Evolutionary conservation across 2,888 invertebrate species (phyloP), one percentile per base, ranked within the genome.

Genomic region (Dioctria rufipes): DNA sequence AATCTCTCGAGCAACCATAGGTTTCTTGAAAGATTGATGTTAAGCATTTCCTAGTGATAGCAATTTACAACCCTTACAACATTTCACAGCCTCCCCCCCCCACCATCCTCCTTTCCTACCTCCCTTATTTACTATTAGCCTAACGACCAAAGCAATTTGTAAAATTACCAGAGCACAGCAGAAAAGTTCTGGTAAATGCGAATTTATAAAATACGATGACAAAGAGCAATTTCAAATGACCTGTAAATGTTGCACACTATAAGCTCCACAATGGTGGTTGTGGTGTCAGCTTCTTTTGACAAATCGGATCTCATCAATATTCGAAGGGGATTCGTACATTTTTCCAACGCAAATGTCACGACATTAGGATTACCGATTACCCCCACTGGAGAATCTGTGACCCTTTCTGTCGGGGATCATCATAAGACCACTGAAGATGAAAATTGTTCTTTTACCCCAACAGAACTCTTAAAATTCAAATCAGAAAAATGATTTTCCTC

Each of bases 231-330:
- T 11, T 54, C 11, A 54, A 54, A 54, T 54, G 54, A 54, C n/a
- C 54, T n/a, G 54, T 54, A 54, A 54, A 54, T 54, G 54, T 11
- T 54, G 54, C 54, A 54, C 25, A 25, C 25, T 25, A 25, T 25
- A 25, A 25, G 25, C 25, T 25, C 2, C 25, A 25, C 25, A 54
- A 54, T 8, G 54, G 11, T 54, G 6, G 11, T n/a, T 8, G 4
- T 11, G 11, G 54, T 4, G 54, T 54, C 54, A 54, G 54, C 11
- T 54, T 54, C 11, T n/a, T 43, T 39, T 39, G n/a, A 69, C 3
- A 69, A 69, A 69, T 69, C 11, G 51, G 8, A 51, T 69, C 51
- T 6, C n/a, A 54, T 69, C 25, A 4, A 69, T 69, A 51, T 9
- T 9, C 25, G 11, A 39, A 49, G 49, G 25, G 13, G 42, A 4